phyloP scores from a whole-genome alignment of 2,113 vertebrate species.

The Hypomesus transpacificus region DNA sequence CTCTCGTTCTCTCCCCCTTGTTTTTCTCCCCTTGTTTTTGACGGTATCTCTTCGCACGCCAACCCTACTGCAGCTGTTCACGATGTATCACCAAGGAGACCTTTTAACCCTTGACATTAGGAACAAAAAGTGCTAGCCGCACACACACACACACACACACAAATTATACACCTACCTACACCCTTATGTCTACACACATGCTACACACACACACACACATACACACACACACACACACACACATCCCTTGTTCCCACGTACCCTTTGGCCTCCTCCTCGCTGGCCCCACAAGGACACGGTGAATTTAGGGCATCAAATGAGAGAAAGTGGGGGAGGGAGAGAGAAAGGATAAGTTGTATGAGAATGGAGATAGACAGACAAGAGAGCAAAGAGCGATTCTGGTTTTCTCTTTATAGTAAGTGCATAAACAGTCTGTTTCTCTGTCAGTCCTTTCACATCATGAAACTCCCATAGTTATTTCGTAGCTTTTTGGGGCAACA shows the following conservation, averaged over 20 bases:
- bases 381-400: background rate
- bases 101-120: constrained; percentile 56
- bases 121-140: constrained; percentile 45
- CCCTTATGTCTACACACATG: constrained; percentile 25
- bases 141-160: constrained; percentile 18
- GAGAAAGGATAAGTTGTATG: background rate
- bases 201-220: constrained; percentile 22
- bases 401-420: background rate
- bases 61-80: constrained; percentile 68
- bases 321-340: constrained; percentile 3
- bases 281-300: constrained; percentile 50
- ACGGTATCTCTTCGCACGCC: constrained; percentile 63
- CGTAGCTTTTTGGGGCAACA: too few relatives aligned
- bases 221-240: constrained; percentile 21
- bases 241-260: constrained; percentile 48
- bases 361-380: background rate
- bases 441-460: background rate
- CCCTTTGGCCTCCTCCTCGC: constrained; percentile 51
- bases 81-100: constrained; percentile 67
- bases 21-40: constrained; percentile 48
- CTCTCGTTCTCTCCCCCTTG: background rate
- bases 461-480: too few relatives aligned
- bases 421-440: background rate
- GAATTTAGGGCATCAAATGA: constrained; percentile 41
- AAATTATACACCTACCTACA: constrained; percentile 20